Percentiles rank a stretch among this genome's conserved stretches.
Conservation (phyloP, 1,140 invertebrate genomes). For the Tribolium castaneum region DNA sequence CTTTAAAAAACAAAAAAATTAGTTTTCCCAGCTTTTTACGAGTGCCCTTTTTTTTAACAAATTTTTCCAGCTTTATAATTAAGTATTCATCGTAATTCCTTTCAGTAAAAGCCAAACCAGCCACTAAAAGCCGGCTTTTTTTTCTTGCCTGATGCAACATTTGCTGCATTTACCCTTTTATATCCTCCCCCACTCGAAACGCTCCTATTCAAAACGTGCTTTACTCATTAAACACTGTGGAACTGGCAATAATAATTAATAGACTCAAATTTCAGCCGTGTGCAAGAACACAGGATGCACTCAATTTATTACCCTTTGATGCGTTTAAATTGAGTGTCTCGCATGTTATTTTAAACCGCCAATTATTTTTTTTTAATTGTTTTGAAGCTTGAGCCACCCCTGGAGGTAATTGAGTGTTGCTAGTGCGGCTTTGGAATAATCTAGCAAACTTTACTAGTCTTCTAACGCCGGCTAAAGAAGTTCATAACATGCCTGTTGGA, state of each 20-base stretch:
- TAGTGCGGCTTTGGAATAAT: constrained; percentile 12
- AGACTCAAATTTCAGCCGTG: not conserved
- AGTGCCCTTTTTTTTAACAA: no score
- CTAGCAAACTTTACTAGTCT: constrained; percentile 13
- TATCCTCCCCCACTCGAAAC: no score
- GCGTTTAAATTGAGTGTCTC: not conserved
- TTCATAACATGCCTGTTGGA: constrained; percentile 11
- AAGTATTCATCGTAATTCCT: no score
- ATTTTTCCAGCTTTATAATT: no score
- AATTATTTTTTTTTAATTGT: not conserved
- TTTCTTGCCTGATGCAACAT: no score
- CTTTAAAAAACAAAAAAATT: no score
- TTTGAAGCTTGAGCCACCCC: not conserved
- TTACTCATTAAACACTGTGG: not conserved
- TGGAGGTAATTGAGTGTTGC: not conserved
- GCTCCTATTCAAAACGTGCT: no score
- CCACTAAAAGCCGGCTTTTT: no score
- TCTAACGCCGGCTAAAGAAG: constrained; percentile 10
- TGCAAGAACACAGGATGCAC: constrained; percentile 8
- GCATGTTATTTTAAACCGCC: not conserved
- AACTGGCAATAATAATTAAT: not conserved
- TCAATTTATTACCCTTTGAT: constrained; percentile 9
- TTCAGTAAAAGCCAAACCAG: no score
- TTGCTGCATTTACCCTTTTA: no score
- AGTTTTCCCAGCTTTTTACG: no score